phyloP scores from a whole-genome alignment of 1,140 invertebrate species.

The Drosophila watanabei region DNA sequence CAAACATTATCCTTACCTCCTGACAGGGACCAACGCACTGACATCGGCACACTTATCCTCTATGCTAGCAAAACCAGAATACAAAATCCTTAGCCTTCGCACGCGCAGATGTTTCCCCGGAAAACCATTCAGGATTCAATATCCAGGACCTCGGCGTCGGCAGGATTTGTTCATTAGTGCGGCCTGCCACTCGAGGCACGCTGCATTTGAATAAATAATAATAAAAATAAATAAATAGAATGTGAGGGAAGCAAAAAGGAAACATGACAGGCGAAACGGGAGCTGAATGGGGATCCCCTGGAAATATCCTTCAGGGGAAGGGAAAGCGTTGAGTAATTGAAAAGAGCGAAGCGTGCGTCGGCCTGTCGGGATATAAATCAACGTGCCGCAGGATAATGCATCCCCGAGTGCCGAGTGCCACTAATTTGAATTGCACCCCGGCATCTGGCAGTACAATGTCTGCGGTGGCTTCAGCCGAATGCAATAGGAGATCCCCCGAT shows the following conservation, averaged over 20 bases:
- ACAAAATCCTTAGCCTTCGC: conserved; percentile 48
- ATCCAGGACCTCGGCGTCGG: conserved; percentile 9
- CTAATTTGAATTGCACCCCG: conserved; percentile 71
- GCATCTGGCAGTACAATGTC: conserved; percentile 46
- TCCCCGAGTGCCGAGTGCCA: conserved; percentile 59
- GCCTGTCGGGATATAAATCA: conserved; percentile 69
- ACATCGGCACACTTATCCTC: conserved; percentile 42
- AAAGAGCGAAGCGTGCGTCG: conserved; percentile 50
- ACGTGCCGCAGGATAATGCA: conserved; percentile 70
- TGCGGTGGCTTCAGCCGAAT: conserved; percentile 67
- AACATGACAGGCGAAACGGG: conserved; percentile 66
- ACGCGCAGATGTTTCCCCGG: conserved; percentile 70
- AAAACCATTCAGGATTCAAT: conserved; percentile 45
- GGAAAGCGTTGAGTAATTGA: conserved; percentile 66
- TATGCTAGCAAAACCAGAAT: neutral
- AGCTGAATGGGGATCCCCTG: conserved; percentile 40
- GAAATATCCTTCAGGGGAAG: neutral
- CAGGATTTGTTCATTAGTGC: conserved; percentile 71
- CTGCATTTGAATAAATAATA: conserved; percentile 73
- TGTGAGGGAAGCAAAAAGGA: conserved; percentile 19
- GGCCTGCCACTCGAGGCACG: conserved; percentile 49
- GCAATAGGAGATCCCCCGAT: conserved; percentile 64
- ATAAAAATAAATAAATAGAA: conserved; percentile 62
- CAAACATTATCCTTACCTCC: conserved; percentile 15
- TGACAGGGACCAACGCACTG: conserved; percentile 43